These are phyloP conservation scores for Erpobdella octoculata DNA, from an alignment of 2,888 invertebrate species.

Conservation along the genomic window DNA sequence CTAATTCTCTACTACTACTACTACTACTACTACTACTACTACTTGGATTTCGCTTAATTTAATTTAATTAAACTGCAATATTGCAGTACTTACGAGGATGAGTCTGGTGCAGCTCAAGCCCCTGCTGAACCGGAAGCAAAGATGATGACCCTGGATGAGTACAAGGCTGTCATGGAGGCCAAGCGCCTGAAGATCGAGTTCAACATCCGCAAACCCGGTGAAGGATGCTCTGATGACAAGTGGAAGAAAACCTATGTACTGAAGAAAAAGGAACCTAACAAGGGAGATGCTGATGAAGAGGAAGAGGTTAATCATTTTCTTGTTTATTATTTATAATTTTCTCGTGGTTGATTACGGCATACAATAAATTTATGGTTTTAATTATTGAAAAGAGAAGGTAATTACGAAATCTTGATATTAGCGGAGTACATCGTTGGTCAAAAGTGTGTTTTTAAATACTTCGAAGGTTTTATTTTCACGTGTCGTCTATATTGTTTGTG, in stretches of 20 bases:
- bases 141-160: conserved; percentile 86
- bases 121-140: conserved; percentile 55
- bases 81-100: neutral
- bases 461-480: neutral
- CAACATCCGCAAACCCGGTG: conserved; percentile 74
- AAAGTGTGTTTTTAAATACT: too few relatives aligned
- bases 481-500: neutral
- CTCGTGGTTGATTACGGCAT: neutral
- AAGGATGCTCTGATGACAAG: conserved; percentile 68
- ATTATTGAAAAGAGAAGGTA: neutral
- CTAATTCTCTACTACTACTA: too few relatives aligned
- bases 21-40: too few relatives aligned
- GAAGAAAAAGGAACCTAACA: conserved; percentile 61
- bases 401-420: neutral
- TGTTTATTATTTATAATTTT: too few relatives aligned
- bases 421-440: too few relatives aligned
- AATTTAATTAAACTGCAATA: neutral
- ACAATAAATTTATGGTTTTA: neutral
- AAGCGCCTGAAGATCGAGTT: conserved; percentile 65
- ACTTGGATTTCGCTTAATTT: neutral
- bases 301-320: conserved; percentile 21
- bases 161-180: conserved; percentile 73
- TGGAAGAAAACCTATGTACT: conserved; percentile 59
- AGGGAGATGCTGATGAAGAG: conserved; percentile 53
- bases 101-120: conserved; percentile 55